Evolutionary conservation across 2,797 vertebrate genomes (phyloP).

Genomic region (Acanthurus tractus): DNA sequence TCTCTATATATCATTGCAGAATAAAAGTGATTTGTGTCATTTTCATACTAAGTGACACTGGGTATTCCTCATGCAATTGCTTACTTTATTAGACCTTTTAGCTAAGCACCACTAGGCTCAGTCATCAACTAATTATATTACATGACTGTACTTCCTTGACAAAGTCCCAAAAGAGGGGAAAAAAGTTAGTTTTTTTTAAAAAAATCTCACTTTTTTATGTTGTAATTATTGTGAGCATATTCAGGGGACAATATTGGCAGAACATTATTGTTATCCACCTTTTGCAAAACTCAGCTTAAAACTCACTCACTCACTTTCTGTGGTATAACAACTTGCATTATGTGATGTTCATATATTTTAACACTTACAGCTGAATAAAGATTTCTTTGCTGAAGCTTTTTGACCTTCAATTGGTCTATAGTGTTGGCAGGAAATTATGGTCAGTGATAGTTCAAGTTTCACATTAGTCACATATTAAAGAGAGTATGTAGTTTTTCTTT

Average conservation of each 20-base stretch:
- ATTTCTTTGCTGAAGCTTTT: background rate
- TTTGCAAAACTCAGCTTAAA: conserved; percentile 3
- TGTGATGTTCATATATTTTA: background rate
- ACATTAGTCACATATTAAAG: background rate
- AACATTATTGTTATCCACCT: background rate
- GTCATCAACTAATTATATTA: background rate
- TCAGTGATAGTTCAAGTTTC: background rate
- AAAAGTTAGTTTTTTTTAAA: background rate
- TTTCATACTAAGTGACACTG: conserved; percentile 13
- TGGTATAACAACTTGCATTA: background rate
- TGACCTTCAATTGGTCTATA: background rate
- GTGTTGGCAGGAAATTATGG: background rate
- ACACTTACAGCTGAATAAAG: background rate
- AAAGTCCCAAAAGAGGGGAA: background rate
- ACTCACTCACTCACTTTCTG: background rate
- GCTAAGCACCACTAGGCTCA: conserved; percentile 12
- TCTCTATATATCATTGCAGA: conserved; percentile 19
- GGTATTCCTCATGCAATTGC: conserved; percentile 21
- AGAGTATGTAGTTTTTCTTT: background rate
- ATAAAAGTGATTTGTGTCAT: conserved; percentile 44
- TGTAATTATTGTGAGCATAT: conserved; percentile 17
- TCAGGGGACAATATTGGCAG: background rate
- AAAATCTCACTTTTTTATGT: conserved; percentile 5
- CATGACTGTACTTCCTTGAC: background rate
- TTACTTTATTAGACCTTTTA: conserved; percentile 32